Evolutionary conservation across 2,797 vertebrate species (phyloP).

Genomic region (Hozukius guyotensis): DNA sequence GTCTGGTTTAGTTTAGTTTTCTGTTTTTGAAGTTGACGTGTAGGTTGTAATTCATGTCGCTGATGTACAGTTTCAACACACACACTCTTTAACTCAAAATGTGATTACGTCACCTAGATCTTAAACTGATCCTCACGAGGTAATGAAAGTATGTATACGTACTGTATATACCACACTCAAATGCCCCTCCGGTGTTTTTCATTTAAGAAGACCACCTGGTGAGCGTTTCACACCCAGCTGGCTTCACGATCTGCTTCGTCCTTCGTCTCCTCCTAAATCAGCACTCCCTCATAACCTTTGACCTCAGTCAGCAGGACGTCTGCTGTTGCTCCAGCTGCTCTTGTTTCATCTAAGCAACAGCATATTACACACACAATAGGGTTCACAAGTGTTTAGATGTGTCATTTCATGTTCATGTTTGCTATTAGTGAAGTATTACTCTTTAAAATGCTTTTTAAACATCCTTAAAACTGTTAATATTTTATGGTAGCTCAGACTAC

Average conservation of each 20-base stretch:
- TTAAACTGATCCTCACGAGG: background rate
- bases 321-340: slow-evolving; percentile 51
- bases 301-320: slow-evolving; percentile 18
- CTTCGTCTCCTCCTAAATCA: slow-evolving; percentile 41
- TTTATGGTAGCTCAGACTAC: background rate
- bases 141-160: background rate
- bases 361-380: slow-evolving; percentile 1
- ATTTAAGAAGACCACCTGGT: slow-evolving; percentile 62
- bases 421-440: background rate
- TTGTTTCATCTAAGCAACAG: slow-evolving; percentile 6
- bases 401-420: background rate
- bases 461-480: background rate
- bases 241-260: background rate
- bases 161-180: background rate
- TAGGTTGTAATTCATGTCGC: slow-evolving; percentile 29
- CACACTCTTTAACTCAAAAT: background rate
- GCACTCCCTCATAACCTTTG: slow-evolving; percentile 53
- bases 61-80: slow-evolving; percentile 1
- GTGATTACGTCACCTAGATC: background rate
- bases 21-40: slow-evolving; percentile 15
- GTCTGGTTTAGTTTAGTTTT: slow-evolving; percentile 36
- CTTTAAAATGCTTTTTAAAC: slow-evolving; percentile 2
- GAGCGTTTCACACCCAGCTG: slow-evolving; percentile 41
- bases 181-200: slow-evolving; percentile 32
- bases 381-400: background rate